Conservation (phyloP, 2,797 vertebrate species). For the Arvicola amphibius region DNA sequence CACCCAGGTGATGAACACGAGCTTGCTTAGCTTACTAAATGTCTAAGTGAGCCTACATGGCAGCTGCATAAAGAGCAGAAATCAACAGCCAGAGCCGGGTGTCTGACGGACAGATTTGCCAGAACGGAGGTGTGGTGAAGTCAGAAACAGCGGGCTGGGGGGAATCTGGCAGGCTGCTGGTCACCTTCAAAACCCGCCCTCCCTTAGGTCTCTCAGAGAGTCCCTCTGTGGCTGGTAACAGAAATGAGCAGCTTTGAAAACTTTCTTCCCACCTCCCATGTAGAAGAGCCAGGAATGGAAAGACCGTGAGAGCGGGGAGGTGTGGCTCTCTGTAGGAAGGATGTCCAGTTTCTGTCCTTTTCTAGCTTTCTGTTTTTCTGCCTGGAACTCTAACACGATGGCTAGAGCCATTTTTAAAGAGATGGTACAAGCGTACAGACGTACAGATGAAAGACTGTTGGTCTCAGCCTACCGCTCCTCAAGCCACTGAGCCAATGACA, state of each 20-base stretch:
- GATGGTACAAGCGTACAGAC: background rate
- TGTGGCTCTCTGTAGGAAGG: background rate
- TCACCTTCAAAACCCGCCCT: background rate
- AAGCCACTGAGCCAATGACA: background rate
- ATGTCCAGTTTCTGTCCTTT: background rate
- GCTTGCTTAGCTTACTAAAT: background rate
- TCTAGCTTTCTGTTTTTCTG: background rate
- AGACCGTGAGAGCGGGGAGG: background rate
- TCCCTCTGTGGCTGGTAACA: background rate
- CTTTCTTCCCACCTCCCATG: background rate
- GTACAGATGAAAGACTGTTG: no score
- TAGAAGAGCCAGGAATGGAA: background rate
- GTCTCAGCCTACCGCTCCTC: background rate
- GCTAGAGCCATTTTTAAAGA: background rate
- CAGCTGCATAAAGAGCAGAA: background rate
- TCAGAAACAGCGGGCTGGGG: background rate
- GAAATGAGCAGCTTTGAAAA: background rate
- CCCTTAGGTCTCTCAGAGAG: background rate
- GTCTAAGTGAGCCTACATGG: background rate
- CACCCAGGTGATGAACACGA: background rate
- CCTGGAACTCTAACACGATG: background rate
- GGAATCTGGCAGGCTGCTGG: background rate
- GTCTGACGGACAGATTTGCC: background rate
- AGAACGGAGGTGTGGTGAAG: background rate
- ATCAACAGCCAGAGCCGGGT: background rate